phyloP scores from a whole-genome alignment of 2,113 vertebrate genomes.

The Peromyscus polionotus region DNA sequence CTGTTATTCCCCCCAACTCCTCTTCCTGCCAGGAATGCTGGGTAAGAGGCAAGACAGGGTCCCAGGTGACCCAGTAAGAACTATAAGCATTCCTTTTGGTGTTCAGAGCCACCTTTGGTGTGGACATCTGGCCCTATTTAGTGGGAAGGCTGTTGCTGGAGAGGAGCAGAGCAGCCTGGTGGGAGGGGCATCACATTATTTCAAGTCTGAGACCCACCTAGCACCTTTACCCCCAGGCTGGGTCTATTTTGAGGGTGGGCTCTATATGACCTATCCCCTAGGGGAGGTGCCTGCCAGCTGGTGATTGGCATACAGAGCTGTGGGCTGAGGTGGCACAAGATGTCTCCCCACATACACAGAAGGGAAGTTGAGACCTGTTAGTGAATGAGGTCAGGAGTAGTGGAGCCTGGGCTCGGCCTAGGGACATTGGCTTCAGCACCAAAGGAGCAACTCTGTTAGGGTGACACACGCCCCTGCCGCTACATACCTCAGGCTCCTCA shows the following conservation, averaged over 20 bases:
- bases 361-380: neutral
- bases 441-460: neutral
- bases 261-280: neutral
- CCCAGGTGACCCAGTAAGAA: neutral
- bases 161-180: neutral
- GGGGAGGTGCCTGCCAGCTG: neutral
- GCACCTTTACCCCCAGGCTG: neutral
- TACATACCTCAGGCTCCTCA: neutral
- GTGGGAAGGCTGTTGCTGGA: neutral
- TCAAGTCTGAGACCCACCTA: neutral
- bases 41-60: neutral
- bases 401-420: neutral
- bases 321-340: too few species aligned
- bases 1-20: neutral
- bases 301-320: neutral
- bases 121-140: neutral
- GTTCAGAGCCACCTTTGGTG: neutral
- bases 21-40: neutral
- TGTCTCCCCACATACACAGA: neutral
- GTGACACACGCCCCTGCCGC: neutral
- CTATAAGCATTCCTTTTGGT: neutral
- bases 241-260: neutral
- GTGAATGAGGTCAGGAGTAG: neutral
- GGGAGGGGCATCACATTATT: neutral
- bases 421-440: neutral